Base-by-base conservation (phyloP, 1,140 invertebrate species). In the Bombyx mandarina region DNA sequence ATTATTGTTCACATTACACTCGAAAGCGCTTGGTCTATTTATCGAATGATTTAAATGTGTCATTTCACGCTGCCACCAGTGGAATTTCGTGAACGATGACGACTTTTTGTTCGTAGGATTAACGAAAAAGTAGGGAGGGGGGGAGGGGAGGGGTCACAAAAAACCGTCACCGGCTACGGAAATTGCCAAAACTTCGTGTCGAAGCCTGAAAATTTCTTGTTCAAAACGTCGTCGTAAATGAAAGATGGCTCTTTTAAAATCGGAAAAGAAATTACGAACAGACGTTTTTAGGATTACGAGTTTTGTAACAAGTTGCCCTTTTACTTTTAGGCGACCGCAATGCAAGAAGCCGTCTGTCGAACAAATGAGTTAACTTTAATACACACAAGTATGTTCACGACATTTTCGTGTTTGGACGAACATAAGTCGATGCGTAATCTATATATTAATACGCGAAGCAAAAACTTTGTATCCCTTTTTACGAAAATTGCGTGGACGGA, bases 211-310 rank as follows among this genome's bases (percentile, higher is more conserved):
- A 81, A 75, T 82, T 82, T 78, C 80, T 84, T 82, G 79, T 80
- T 83, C 73, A 74, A 76, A 84, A 79, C 77, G 81, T 84, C 80
- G 77, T 75, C 75, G 75, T 83, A 86, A 86, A 83, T 83, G 80
- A 83, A 79, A 81, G 79, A 86, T 86, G 80, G 74, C 73, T 82
- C 76, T 83, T 82, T 85, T 83, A 75, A 81, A 80, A 85, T 82
- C 79, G 79, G 77, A 67, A 82, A 83, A 83, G 76, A 82, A 83
- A 83, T 85, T 83, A 83, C 73, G 73, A 82, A 82, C 82, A 83
- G 77, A 79, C 79, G 80, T 83, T 86, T 77, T 82, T 76, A 64
- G 75, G 67, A 77, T 80, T 79, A 84, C 74, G 75, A 77, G 74
- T 81, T 80, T 73, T 69, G 73, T 74, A 73, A 81, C 68, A 75